Conservation (phyloP, 2,888 invertebrate species). For the Corbicula japonica region DNA sequence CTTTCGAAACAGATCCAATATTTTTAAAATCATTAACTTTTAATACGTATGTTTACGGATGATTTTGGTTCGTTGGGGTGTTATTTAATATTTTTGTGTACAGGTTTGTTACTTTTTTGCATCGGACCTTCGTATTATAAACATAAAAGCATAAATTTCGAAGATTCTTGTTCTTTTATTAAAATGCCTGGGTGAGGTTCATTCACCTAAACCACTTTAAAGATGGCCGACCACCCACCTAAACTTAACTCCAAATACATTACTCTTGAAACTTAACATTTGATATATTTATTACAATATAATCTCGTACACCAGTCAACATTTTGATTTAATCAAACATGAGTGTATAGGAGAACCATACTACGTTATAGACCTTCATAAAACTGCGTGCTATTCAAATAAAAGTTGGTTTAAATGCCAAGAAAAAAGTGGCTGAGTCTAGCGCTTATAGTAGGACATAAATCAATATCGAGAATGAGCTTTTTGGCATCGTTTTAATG, state of each 20-base stretch:
- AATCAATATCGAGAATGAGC: conserved; percentile 26
- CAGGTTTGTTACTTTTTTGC: too few species aligned
- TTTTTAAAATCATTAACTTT: too few species aligned
- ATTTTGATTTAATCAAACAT: conserved; percentile 52
- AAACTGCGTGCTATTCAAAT: conserved; percentile 27
- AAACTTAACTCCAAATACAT: conserved; percentile 36
- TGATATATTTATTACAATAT: conserved; percentile 57
- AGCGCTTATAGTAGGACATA: conserved; percentile 7
- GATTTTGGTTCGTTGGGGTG: too few species aligned
- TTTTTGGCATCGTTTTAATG: neutral
- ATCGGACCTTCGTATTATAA: too few species aligned
- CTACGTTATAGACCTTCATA: neutral
- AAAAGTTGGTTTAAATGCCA: conserved; percentile 22
- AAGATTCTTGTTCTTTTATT: too few species aligned
- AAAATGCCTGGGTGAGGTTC: too few species aligned
- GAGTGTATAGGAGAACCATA: conserved; percentile 8
- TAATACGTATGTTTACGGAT: too few species aligned
- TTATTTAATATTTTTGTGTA: too few species aligned
- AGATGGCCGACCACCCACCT: conserved; percentile 39
- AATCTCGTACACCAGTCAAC: conserved; percentile 49
- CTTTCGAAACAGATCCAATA: too few species aligned
- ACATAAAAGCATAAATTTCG: too few species aligned
- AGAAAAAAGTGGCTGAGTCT: conserved; percentile 16
- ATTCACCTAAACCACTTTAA: conserved; percentile 22
- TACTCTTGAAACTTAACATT: conserved; percentile 39